Conservation (phyloP, 1,140 invertebrate genomes). For the Drosophila equinoxialis region DNA sequence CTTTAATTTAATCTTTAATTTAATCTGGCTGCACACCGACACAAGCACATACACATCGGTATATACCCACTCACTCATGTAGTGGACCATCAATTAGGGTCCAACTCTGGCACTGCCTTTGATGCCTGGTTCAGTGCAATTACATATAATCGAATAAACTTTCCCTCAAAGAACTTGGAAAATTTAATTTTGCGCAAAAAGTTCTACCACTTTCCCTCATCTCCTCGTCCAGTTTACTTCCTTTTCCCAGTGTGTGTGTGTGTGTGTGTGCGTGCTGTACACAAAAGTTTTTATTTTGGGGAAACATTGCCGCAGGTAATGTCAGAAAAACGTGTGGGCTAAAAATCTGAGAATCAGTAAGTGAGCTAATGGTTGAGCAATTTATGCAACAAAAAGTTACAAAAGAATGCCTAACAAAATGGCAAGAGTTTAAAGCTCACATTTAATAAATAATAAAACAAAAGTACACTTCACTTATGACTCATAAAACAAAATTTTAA, state of each 20-base stretch:
- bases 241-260: constrained; percentile 2
- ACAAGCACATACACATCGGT: background rate
- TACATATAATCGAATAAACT: constrained; percentile 65
- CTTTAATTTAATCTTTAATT: constrained; percentile 4
- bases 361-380: constrained; percentile 41
- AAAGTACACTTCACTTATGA: background rate
- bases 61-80: background rate
- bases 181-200: constrained; percentile 58
- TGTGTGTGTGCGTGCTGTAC: constrained; percentile 11
- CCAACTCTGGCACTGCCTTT: background rate
- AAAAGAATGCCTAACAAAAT: constrained; percentile 14
- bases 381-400: constrained; percentile 28
- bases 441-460: background rate
- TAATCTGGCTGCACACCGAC: background rate
- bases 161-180: constrained; percentile 39
- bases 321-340: constrained; percentile 32
- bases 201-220: background rate
- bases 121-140: constrained; percentile 26
- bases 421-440: constrained; percentile 6
- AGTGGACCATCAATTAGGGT: constrained; percentile 4
- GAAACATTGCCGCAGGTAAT: constrained; percentile 51
- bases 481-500: background rate
- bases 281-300: constrained; percentile 29
- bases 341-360: background rate
- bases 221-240: background rate